Evolutionary conservation across 2,888 invertebrate genomes (phyloP).

Genomic region (Callosobruchus maculatus): DNA sequence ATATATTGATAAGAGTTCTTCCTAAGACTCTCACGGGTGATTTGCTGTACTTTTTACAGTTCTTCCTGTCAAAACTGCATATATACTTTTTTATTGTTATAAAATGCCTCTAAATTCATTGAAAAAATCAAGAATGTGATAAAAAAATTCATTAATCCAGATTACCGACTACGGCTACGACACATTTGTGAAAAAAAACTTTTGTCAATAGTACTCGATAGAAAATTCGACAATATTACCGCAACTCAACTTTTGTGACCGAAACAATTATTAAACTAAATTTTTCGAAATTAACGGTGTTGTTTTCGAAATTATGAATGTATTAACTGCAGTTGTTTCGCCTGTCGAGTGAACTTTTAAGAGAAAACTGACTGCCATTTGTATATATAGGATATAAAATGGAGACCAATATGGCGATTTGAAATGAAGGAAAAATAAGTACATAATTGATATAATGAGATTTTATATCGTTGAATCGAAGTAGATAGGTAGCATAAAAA

Average conservation of each 20-base stretch:
- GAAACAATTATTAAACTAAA: too few relatives aligned
- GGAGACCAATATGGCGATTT: slow-evolving; percentile 9
- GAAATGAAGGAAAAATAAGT: not conserved
- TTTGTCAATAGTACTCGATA: too few relatives aligned
- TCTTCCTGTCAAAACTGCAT: too few relatives aligned
- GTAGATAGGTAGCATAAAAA: not conserved
- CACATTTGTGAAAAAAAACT: too few relatives aligned
- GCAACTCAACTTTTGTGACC: too few relatives aligned
- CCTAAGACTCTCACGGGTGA: not conserved
- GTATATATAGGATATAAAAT: slow-evolving; percentile 36
- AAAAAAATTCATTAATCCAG: too few relatives aligned
- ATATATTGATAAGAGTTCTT: not conserved
- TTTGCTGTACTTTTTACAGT: not conserved
- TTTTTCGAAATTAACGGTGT: too few relatives aligned
- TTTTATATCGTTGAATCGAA: not conserved
- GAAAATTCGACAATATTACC: too few relatives aligned
- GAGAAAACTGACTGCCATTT: slow-evolving; percentile 37
- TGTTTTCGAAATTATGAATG: not conserved
- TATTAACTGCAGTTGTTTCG: not conserved
- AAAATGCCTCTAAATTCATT: too few relatives aligned
- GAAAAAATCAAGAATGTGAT: too few relatives aligned
- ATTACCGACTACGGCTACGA: too few relatives aligned
- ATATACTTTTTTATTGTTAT: too few relatives aligned
- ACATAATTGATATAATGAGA: not conserved
- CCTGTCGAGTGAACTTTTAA: not conserved